A percentile compares a stretch with the other conserved stretches of the same genome.
Conservation (phyloP, 30 jellyfish, hydroid and myxozoan genomes). For the Turritopsis dohrnii region DNA sequence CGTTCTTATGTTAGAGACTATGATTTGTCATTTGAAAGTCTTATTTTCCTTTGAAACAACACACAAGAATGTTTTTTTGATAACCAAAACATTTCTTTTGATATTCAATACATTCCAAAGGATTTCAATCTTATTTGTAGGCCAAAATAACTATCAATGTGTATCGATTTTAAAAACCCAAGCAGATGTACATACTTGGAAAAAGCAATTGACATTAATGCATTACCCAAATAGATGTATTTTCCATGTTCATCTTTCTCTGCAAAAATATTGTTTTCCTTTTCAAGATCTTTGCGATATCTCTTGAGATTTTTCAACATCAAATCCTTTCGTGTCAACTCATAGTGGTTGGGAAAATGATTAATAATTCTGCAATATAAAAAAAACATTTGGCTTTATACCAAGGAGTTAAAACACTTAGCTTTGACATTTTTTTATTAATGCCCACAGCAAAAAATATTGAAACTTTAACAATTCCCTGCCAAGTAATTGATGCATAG, state of each 20-base stretch:
- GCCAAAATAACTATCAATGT: too few species aligned
- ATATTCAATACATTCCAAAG: too few species aligned
- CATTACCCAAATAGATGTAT: constrained; percentile 76
- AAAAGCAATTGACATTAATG: neutral
- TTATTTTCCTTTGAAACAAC: too few species aligned
- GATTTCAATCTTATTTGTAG: too few species aligned
- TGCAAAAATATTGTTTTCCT: constrained; percentile 83
- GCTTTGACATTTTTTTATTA: too few species aligned
- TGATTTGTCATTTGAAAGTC: too few species aligned
- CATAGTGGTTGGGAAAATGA: constrained; percentile 91
- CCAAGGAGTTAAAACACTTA: neutral
- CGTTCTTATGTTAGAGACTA: too few species aligned
- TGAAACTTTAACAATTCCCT: neutral
- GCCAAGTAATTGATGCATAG: neutral
- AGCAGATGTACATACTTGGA: too few species aligned
- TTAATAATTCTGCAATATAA: constrained; percentile 46
- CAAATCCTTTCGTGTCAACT: constrained; percentile 81
- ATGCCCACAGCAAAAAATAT: too few species aligned
- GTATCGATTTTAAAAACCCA: too few species aligned
- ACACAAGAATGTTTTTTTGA: too few species aligned
- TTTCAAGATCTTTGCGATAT: constrained; percentile 79
- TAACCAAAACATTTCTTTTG: too few species aligned
- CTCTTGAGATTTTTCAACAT: constrained; percentile 82
- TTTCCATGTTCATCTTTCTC: constrained; percentile 90
- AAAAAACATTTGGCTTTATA: neutral